Percentiles rank a stretch among this genome's conserved stretches.
These are phyloP conservation scores for Polypedilum pembai DNA, from an alignment of 1,140 invertebrate genomes.

Conservation along the genomic window DNA sequence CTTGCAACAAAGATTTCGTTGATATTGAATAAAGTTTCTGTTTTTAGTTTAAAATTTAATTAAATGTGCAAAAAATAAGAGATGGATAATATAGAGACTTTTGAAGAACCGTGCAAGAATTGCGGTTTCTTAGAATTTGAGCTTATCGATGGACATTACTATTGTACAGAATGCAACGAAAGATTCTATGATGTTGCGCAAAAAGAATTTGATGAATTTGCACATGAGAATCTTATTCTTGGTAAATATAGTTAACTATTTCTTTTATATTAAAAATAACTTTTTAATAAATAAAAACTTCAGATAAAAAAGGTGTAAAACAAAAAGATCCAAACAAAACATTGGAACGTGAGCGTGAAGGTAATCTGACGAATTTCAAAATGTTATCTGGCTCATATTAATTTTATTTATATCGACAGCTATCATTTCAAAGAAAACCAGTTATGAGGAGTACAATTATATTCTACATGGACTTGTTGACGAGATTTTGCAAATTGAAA, in stretches of 20 bases:
- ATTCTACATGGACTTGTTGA: slow-evolving; percentile 53
- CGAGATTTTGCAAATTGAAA: slow-evolving; percentile 50
- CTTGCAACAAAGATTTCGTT: no score
- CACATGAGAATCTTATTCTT: background rate
- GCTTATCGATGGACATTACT: background rate
- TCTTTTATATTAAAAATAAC: background rate
- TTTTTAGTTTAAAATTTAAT: no score
- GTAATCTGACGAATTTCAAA: background rate
- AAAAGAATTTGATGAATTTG: background rate
- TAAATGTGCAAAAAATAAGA: no score
- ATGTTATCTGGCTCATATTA: background rate
- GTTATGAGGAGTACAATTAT: slow-evolving; percentile 60
- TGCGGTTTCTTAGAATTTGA: background rate
- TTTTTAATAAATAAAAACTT: background rate
- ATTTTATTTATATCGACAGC: slow-evolving; percentile 30
- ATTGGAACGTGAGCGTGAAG: background rate
- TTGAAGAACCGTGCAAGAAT: background rate
- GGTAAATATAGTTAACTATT: background rate
- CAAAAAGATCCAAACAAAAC: background rate
- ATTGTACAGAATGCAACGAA: background rate
- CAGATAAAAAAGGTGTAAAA: background rate
- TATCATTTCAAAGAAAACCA: slow-evolving; percentile 46
- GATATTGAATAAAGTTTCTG: no score
- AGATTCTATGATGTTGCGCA: background rate
- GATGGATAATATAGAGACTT: background rate